phyloP scores from a whole-genome alignment of 2,888 invertebrate genomes.

The Frankliniella fusca region DNA sequence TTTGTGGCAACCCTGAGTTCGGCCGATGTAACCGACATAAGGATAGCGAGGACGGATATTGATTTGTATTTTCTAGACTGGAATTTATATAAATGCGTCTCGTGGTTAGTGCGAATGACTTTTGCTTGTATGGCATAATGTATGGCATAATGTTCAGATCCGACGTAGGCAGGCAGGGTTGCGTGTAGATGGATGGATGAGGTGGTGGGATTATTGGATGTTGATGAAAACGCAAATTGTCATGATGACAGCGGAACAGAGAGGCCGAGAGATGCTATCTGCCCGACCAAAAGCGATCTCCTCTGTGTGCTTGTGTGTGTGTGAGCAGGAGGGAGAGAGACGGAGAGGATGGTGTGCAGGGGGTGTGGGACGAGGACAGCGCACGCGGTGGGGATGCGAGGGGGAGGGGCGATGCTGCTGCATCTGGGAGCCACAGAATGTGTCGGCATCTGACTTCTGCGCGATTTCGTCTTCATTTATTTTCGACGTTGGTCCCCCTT shows the following conservation, averaged over 20 bases:
- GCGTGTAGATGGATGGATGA: too few relatives aligned
- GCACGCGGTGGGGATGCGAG: not conserved
- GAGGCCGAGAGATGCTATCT: not conserved
- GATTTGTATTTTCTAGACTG: too few relatives aligned
- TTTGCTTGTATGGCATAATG: too few relatives aligned
- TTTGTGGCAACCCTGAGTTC: too few relatives aligned
- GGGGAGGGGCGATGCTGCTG: not conserved
- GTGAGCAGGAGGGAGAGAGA: not conserved
- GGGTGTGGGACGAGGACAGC: not conserved
- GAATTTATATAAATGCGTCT: too few relatives aligned
- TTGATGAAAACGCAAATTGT: slow-evolving; percentile 26
- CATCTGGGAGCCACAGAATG: not conserved
- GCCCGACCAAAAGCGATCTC: not conserved
- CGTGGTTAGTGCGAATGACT: too few relatives aligned
- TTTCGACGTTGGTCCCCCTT: slow-evolving; percentile 12
- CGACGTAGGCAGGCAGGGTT: too few relatives aligned
- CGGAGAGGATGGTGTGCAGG: not conserved
- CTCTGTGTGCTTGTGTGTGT: not conserved
- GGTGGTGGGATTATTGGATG: not conserved
- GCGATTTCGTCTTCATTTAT: slow-evolving; percentile 22
- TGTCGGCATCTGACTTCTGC: slow-evolving; percentile 13
- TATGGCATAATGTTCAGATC: too few relatives aligned
- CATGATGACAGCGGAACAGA: not conserved
- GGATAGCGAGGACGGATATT: too few relatives aligned
- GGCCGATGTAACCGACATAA: too few relatives aligned